Conservation (phyloP, 2,888 invertebrate genomes). For the Tenthredo notha region DNA sequence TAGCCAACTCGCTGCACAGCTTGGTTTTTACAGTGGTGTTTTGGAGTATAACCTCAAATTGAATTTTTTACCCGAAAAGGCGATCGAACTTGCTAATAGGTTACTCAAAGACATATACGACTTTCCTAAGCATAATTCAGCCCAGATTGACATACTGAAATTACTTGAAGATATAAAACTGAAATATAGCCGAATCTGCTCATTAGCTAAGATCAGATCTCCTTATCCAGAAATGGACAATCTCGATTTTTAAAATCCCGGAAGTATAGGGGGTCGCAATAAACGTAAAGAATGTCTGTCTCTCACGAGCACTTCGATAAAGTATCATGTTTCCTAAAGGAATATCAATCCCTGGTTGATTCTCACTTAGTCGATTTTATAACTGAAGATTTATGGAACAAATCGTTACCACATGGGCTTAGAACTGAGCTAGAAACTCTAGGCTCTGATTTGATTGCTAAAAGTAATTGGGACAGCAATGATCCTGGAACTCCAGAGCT, state of each 20-base stretch:
- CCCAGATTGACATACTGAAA: constrained; percentile 84
- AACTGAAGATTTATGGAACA: constrained; percentile 84
- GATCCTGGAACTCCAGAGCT: constrained; percentile 49
- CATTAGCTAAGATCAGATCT: constrained; percentile 83
- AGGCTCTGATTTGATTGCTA: constrained; percentile 48
- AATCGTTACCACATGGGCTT: constrained; percentile 79
- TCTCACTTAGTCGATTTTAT: constrained; percentile 90
- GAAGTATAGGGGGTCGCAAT: not conserved
- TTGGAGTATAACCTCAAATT: constrained; percentile 79
- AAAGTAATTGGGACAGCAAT: constrained; percentile 52
- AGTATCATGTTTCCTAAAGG: constrained; percentile 82
- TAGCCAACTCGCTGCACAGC: constrained; percentile 87
- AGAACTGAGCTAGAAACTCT: constrained; percentile 56
- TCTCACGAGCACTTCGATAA: constrained; percentile 70
- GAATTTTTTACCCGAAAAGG: constrained; percentile 79
- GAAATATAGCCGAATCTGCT: constrained; percentile 85
- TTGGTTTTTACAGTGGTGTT: constrained; percentile 87
- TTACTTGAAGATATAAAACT: constrained; percentile 84
- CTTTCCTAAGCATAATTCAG: constrained; percentile 84
- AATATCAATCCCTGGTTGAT: constrained; percentile 84
- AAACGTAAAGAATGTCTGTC: constrained; percentile 63
- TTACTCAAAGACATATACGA: constrained; percentile 82
- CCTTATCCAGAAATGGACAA: constrained; percentile 81
- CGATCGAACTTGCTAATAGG: constrained; percentile 80
- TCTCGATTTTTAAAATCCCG: constrained; percentile 81